phyloP scores from a whole-genome alignment of 1,140 invertebrate species.

The Zaprionus gabonicus region DNA sequence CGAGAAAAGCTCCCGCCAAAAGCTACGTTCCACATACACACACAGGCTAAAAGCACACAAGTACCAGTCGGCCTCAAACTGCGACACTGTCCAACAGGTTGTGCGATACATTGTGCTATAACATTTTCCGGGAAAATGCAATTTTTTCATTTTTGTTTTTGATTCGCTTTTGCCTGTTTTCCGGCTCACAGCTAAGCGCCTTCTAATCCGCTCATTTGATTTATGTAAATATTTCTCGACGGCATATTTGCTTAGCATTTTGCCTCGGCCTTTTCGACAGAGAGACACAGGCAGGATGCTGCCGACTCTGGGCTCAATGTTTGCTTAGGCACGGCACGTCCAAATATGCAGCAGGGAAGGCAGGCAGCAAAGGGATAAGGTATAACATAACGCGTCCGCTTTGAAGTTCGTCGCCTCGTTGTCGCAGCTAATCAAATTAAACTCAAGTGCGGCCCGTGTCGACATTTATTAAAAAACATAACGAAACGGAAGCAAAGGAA shows the following conservation, averaged over 20 bases:
- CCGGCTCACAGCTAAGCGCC: constrained; percentile 33
- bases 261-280: constrained; percentile 30
- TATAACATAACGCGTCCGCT: constrained; percentile 38
- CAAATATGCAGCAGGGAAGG: constrained; percentile 37
- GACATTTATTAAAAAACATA: constrained; percentile 69
- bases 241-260: constrained; percentile 59
- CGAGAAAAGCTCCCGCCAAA: constrained; percentile 56
- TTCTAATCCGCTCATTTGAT: constrained; percentile 71
- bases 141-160: constrained; percentile 32
- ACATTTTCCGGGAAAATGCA: constrained; percentile 55
- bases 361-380: constrained; percentile 2
- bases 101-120: constrained; percentile 5
- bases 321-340: constrained; percentile 51
- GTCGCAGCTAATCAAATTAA: constrained; percentile 70
- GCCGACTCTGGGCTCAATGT: constrained; percentile 15
- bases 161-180: constrained; percentile 10
- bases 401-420: constrained; percentile 49
- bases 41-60: constrained; percentile 22
- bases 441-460: constrained; percentile 54
- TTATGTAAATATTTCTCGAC: constrained; percentile 70
- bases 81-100: constrained; percentile 33
- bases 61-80: neutral
- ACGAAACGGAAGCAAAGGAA: neutral
- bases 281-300: neutral
- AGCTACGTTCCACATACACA: constrained; percentile 59